Evolutionary conservation across 2,797 vertebrate genomes (phyloP), one percentile per base, ranked within the genome.

Genomic region (Knipowitschia caucasica): DNA sequence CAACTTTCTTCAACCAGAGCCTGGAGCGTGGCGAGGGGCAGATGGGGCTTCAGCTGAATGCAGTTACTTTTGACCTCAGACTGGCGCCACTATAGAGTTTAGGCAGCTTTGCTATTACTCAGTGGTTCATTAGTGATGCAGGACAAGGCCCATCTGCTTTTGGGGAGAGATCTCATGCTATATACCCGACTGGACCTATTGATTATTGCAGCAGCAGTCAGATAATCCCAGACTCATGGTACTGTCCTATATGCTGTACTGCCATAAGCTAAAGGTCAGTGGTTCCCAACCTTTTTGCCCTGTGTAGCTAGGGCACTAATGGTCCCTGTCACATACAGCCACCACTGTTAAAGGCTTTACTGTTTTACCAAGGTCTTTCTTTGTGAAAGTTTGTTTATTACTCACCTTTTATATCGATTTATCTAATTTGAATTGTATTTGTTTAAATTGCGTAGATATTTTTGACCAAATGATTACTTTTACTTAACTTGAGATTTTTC

Each of bases 21-120:
- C 53, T 23, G 62, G 39, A 67, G 33, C 20, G 45, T 15, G 59
- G 54, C 0, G 50, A 61, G 67, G 67, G 69, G 63, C 76, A 87
- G 88, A 86, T 87, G 83, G 82, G 36, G 65, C 67, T 56, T 75
- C 78, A 76, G 49, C 68, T 6, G 36, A 81, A 89, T 89, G 78
- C 66, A 85, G 84, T 90, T 89, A 89, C 56, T 59, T 60, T 38
- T 83, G 84, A 88, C 84, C 86, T 66, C 64, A 25, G 25, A 40
- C 59, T 56, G 1, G 62, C 65, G 63, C 70, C 67, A 69, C 29
- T 64, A n/a, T n/a, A 70, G 64, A 71, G 56, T 67, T 76, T 53
- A 52, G 73, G 75, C 45, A 56, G 51, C 52, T 44, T 1, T 56
- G 24, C 52, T 68, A 81, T 83, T 80, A 73, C 75, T 88, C 78